Evolutionary conservation across 2,113 vertebrate genomes (phyloP).

Genomic region (Petaurus breviceps): DNA sequence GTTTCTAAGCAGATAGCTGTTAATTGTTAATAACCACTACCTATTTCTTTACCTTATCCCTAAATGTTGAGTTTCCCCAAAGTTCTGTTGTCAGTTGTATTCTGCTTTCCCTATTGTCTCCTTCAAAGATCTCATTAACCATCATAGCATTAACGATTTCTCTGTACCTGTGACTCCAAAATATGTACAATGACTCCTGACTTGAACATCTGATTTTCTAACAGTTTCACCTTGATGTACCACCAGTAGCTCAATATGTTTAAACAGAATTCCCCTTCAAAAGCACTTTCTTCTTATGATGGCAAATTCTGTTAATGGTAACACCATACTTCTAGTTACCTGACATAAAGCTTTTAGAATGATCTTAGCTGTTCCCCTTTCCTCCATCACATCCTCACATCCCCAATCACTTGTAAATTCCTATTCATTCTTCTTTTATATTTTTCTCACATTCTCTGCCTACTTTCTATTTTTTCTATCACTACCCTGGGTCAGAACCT

Average conservation of each 20-base stretch:
- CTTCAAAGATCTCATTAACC: background rate
- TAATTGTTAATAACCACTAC: background rate
- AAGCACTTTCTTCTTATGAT: background rate
- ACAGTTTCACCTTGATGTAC: background rate
- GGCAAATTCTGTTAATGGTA: background rate
- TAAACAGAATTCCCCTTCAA: background rate
- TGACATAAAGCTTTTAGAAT: background rate
- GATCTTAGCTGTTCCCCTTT: background rate
- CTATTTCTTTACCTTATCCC: background rate
- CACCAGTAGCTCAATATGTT: background rate
- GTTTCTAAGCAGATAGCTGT: background rate
- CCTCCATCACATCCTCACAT: background rate
- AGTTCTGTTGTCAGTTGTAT: background rate
- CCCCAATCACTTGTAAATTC: background rate
- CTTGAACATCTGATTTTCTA: background rate
- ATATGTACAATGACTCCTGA: background rate
- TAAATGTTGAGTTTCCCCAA: background rate
- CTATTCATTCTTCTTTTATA: background rate
- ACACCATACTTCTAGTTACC: background rate
- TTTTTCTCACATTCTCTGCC: background rate
- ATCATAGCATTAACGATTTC: background rate
- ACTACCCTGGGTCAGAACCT: background rate
- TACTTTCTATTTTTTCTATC: background rate
- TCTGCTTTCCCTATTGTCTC: background rate
- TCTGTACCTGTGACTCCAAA: background rate